A percentile compares a stretch with the other conserved stretches of the same genome.
These are phyloP conservation scores for Pseudochromis fuscus DNA, from an alignment of 2,797 vertebrate species.

Conservation along the genomic window DNA sequence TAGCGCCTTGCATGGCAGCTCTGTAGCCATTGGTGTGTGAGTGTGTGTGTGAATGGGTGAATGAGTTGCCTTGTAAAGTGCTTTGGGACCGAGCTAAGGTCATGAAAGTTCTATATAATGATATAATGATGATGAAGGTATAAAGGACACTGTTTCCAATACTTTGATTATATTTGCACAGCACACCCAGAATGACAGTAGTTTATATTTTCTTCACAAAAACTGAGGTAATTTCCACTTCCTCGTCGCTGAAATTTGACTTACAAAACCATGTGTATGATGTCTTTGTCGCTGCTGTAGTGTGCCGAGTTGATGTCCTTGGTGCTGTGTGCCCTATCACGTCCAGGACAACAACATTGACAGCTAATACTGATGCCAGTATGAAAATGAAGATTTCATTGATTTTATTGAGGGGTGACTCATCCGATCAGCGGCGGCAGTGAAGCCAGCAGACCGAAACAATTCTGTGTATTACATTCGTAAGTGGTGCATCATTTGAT, in stretches of 20 bases:
- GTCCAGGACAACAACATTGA: constrained; percentile 2
- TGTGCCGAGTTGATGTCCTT: constrained; percentile 15
- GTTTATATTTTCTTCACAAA: too few species aligned
- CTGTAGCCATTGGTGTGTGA: too few species aligned
- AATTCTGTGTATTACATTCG: constrained; percentile 62
- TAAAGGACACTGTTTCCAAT: too few species aligned
- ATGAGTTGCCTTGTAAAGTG: too few species aligned
- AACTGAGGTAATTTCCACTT: too few species aligned
- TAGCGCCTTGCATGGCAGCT: too few species aligned
- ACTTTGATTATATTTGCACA: too few species aligned
- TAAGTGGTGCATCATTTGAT: constrained; percentile 64
- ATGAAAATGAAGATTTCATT: constrained; percentile 63
- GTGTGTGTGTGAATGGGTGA: too few species aligned
- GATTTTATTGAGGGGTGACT: constrained; percentile 65
- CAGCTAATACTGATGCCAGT: constrained; percentile 44
- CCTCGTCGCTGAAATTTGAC: neutral
- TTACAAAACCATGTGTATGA: neutral
- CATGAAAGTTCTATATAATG: too few species aligned
- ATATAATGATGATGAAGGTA: too few species aligned
- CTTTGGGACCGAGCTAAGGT: too few species aligned
- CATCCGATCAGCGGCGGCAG: constrained; percentile 51
- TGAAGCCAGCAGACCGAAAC: constrained; percentile 53
- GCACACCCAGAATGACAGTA: too few species aligned
- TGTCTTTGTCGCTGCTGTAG: neutral
- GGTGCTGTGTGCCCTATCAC: constrained; percentile 5